Conservation (phyloP, 2,888 invertebrate genomes). For the Cephus rjabovi region DNA sequence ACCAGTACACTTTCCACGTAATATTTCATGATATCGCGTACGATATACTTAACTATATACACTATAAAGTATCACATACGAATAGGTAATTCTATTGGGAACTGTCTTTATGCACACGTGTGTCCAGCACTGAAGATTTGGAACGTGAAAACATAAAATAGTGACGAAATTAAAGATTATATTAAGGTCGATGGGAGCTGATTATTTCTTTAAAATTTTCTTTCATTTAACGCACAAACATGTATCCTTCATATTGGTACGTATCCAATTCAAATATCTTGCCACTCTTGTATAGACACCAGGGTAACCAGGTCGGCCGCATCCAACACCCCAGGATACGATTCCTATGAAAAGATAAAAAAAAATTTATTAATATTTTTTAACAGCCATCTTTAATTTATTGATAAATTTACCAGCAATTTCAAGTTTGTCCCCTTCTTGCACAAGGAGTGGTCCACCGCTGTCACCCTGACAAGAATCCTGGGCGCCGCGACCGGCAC, state of each 20-base stretch:
- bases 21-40: conserved; percentile 4
- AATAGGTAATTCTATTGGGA: neutral
- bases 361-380: neutral
- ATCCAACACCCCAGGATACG: conserved; percentile 89
- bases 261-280: conserved; percentile 80
- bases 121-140: neutral
- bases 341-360: conserved; percentile 71
- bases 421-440: conserved; percentile 81
- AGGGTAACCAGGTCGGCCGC: conserved; percentile 79
- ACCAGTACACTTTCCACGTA: neutral
- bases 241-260: conserved; percentile 78
- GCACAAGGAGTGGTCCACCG: conserved; percentile 84
- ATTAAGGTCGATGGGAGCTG: neutral
- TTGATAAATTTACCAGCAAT: conserved; percentile 77
- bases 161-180: neutral
- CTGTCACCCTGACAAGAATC: conserved; percentile 93
- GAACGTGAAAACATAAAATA: neutral
- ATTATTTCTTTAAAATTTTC: neutral
- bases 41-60: neutral
- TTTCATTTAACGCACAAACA: conserved; percentile 74
- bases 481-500: conserved; percentile 83
- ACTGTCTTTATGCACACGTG: neutral
- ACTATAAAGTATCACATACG: neutral
- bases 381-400: neutral
- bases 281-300: conserved; percentile 81